Evolutionary conservation across 2,797 vertebrate genomes (phyloP).

Genomic region (Mormyrops attenuatus): DNA sequence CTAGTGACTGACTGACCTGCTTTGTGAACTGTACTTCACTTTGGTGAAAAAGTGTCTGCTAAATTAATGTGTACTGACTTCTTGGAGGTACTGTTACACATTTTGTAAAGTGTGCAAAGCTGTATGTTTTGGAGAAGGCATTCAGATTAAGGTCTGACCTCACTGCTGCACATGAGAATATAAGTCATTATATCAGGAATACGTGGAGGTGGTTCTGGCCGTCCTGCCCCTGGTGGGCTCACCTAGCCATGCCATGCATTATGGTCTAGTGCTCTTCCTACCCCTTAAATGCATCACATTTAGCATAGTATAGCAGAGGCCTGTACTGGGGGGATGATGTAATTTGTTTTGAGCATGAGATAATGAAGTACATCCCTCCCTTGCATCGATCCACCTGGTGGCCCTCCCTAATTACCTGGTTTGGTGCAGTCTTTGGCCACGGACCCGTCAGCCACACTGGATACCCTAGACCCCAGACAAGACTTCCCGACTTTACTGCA

Average conservation of each 20-base stretch:
- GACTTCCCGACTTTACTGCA: background rate
- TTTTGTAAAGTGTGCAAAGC: background rate
- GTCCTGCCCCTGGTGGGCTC: background rate
- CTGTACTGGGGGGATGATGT: background rate
- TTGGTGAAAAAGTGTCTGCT: background rate
- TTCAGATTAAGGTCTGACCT: background rate
- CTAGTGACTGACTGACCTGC: background rate
- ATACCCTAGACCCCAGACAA: background rate
- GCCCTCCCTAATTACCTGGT: background rate
- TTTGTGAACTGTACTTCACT: background rate
- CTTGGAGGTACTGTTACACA: background rate
- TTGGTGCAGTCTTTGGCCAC: background rate
- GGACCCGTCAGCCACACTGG: background rate
- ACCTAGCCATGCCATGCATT: background rate
- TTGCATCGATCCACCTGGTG: background rate
- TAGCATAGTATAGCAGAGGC: background rate
- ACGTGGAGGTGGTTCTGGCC: background rate
- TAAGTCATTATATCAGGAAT: background rate
- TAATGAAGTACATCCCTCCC: background rate
- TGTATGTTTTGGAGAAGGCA: background rate
- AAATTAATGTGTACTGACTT: background rate
- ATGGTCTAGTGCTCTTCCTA: background rate
- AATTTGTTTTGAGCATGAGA: background rate
- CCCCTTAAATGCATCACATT: background rate
- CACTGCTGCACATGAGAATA: background rate